Base-by-base conservation (phyloP, 1,140 invertebrate genomes). In the Chrysomallon squamiferum region DNA sequence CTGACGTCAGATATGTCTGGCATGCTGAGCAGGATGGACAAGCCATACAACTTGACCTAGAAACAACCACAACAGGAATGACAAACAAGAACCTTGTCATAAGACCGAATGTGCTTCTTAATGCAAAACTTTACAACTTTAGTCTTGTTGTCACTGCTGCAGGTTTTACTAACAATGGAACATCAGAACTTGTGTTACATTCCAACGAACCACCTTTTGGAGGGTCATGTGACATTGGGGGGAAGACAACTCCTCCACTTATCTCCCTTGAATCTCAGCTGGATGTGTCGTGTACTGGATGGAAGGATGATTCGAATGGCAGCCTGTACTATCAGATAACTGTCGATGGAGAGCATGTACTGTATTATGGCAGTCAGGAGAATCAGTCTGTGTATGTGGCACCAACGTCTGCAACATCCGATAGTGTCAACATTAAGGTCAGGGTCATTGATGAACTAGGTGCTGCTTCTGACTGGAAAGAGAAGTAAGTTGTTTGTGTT, bases 401-500 rank as follows among this genome's bases (percentile, higher is more conserved):
- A 13, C 71, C 77, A 6, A 74, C 59, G 50, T 61, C 72, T 13
- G 68, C 62, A 0, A 56, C 63, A 1, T 41, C 58, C 1, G 50
- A 33, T 25, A 59, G 41, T 25, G 74, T 77, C n/a, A 56, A 62
- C 13, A 35, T 82, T 2, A 58, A 62, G 32, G 72, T 82, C 11
- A 64, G 66, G 59, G 78, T 80, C 1, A 47, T 73, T 25, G 77
- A 81, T 72, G 66, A 74, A 27, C 49, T 62, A 63, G 75, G 75
- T 27, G 75, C 69, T 20, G 50, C 32, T 20, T 58, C 57, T 27
- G 7, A 62, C 58, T 62, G 59, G 15, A 22, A 49, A 15, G 47
- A 38, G 18, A 62, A 20, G 72, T 78, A 59, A 69, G 65, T 66
- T 18, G n/a, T n/a, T n/a, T 50, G 15, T 58, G 0, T 18, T 20